Base-by-base conservation (phyloP, 2,113 vertebrate species). In the Sciurus niger region DNA sequence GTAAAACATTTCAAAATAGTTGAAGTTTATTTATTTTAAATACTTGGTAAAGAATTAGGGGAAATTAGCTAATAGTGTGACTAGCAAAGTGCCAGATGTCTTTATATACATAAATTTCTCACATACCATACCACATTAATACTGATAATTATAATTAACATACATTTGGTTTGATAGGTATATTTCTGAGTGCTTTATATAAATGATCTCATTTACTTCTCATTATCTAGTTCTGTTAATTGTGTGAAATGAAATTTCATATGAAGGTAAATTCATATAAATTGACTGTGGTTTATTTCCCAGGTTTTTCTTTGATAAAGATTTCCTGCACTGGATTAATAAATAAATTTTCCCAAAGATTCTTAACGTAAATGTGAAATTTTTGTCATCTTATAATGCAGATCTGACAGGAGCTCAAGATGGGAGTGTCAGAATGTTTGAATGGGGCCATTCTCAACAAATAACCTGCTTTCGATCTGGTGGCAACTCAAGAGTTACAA, bases 391-490 rank as follows among this genome's bases (percentile, higher is more conserved):
- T 94, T 85, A 48, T 68, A 20, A 97, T 98, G 67, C 98, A 99
- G 99, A 99, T 98, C 98, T 99, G 97, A 99, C 99, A 0, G 99
- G 99, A 77, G 99, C 99, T 96, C 99, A 99, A 76, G 99, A 99
- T 51, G 99, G 99, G 34, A 99, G 99, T 40, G 99, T 99, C 86
- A 99, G 99, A 97, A 99, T 99, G 99, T 99, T 99, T 97, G 99
- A 99, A 93, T 99, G 99, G 99, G 99, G 99, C 79, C 99, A 99
- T 94, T 99, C 99, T 4, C 99, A 99, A 97, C 99, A 99, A 98
- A 99, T 99, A 98, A 99, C 99, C 51, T 99, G 99, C 98, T 99
- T 99, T 98, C 99, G 99, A n/a, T 99, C 99, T 98, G 99, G 99
- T 14, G 99, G 99, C 82, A 99, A 99, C 98, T 99, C 99, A 90